phyloP scores from a whole-genome alignment of 2,888 invertebrate genomes.

The Venusia cambrica region DNA sequence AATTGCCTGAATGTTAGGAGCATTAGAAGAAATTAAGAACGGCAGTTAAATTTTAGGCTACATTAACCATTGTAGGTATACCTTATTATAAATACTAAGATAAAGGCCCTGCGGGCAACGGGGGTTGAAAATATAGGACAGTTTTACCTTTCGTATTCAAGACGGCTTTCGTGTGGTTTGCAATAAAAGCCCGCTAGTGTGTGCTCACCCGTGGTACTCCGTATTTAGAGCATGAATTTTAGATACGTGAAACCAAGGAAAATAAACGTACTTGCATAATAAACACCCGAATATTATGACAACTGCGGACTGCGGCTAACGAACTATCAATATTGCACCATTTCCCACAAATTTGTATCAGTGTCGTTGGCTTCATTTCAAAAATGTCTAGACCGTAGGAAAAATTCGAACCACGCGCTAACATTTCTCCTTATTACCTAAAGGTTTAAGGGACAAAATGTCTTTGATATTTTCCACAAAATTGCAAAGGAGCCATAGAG shows the following conservation, averaged over 20 bases:
- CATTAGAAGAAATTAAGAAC: neutral
- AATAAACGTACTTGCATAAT: slow-evolving; percentile 36
- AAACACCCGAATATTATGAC: slow-evolving; percentile 34
- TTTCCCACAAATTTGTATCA: slow-evolving; percentile 11
- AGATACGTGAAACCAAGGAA: slow-evolving; percentile 51
- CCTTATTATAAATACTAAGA: too few relatives aligned
- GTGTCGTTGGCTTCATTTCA: slow-evolving; percentile 11
- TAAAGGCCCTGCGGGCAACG: slow-evolving; percentile 5
- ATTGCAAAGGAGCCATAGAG: slow-evolving; percentile 23
- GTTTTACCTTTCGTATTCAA: slow-evolving; percentile 38
- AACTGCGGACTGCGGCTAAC: slow-evolving; percentile 34
- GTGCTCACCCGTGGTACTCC: slow-evolving; percentile 43
- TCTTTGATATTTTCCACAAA: slow-evolving; percentile 29
- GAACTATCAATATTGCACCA: slow-evolving; percentile 19
- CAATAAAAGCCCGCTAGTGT: slow-evolving; percentile 55
- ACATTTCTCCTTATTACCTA: slow-evolving; percentile 27
- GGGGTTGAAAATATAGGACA: slow-evolving; percentile 14
- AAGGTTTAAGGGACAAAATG: slow-evolving; percentile 27
- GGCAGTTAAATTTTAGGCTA: slow-evolving; percentile 2
- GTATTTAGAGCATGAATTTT: slow-evolving; percentile 65
- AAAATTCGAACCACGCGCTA: slow-evolving; percentile 21
- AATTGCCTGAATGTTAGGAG: slow-evolving; percentile 2
- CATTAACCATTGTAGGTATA: slow-evolving; percentile 2
- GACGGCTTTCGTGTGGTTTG: slow-evolving; percentile 57
- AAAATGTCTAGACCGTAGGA: slow-evolving; percentile 23